Conservation (phyloP, 2,888 invertebrate species). For the Hetaerina titia region DNA sequence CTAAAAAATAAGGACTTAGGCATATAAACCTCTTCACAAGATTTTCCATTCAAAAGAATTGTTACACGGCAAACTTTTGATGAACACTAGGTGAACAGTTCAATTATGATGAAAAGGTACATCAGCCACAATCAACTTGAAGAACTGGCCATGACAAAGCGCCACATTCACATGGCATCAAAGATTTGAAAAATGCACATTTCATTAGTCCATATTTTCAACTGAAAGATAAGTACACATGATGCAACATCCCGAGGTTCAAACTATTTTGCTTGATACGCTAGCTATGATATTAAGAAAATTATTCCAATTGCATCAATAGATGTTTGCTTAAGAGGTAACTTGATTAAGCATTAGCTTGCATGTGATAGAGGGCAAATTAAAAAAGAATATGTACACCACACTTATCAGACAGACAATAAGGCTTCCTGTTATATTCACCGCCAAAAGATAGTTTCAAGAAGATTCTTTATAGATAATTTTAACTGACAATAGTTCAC, state of each 20-base stretch:
- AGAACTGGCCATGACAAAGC: slow-evolving; percentile 5
- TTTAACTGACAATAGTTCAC: neutral
- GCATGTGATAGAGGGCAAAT: neutral
- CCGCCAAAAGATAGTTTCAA: neutral
- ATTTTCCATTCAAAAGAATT: slow-evolving; percentile 10
- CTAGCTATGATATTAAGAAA: neutral
- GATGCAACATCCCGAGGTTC: neutral
- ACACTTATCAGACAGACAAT: neutral
- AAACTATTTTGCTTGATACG: slow-evolving; percentile 29
- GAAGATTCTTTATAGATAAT: neutral
- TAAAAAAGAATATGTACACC: neutral
- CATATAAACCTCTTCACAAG: slow-evolving; percentile 36
- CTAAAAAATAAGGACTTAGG: slow-evolving; percentile 61
- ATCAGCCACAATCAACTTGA: neutral
- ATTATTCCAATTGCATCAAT: neutral
- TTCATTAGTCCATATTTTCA: neutral
- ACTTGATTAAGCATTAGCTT: neutral
- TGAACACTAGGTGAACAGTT: neutral
- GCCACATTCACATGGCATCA: neutral
- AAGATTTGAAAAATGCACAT: neutral
- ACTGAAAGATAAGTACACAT: slow-evolving; percentile 38
- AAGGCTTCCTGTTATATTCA: neutral
- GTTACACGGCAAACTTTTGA: neutral
- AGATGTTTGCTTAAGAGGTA: neutral
- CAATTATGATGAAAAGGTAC: neutral